A percentile compares a stretch with the other conserved stretches of the same genome.
Evolutionary conservation across 2,113 vertebrate genomes (phyloP).

Genomic region (Melanostigma gelatinosum): DNA sequence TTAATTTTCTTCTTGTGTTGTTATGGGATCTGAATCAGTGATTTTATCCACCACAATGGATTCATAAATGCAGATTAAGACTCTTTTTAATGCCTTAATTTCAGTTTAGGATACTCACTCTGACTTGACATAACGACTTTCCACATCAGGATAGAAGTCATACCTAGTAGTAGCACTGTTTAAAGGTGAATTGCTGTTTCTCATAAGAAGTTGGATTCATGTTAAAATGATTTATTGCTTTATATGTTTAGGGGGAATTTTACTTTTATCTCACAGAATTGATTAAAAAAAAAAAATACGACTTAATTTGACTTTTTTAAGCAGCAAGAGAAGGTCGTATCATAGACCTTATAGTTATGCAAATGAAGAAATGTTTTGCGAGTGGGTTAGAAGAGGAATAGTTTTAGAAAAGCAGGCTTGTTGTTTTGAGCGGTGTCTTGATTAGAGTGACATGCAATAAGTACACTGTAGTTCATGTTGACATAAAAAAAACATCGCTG

Average conservation of each 20-base stretch:
- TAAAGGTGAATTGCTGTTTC: slow-evolving; percentile 40
- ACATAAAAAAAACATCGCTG: slow-evolving; percentile 23
- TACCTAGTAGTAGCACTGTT: slow-evolving; percentile 57
- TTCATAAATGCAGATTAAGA: slow-evolving; percentile 32
- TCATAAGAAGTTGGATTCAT: background rate
- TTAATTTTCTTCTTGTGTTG: slow-evolving; percentile 21
- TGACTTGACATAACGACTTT: slow-evolving; percentile 20
- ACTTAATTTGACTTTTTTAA: background rate
- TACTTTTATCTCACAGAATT: background rate
- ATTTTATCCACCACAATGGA: slow-evolving; percentile 19
- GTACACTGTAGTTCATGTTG: slow-evolving; percentile 35
- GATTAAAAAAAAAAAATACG: background rate
- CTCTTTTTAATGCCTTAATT: slow-evolving; percentile 17
- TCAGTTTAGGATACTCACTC: slow-evolving; percentile 2
- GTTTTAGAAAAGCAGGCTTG: background rate
- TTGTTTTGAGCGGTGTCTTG: slow-evolving; percentile 21
- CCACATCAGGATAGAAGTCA: slow-evolving; percentile 19
- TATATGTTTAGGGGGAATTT: background rate
- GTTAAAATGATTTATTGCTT: slow-evolving; percentile 7
- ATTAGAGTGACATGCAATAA: slow-evolving; percentile 13
- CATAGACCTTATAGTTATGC: slow-evolving; percentile 37
- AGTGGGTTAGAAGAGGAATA: background rate
- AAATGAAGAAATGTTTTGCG: background rate
- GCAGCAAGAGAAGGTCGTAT: background rate
- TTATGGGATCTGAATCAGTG: slow-evolving; percentile 15